These are phyloP conservation scores for Tenebrosternarchus preto DNA, from an alignment of 2,113 vertebrate species.

Conservation along the genomic window DNA sequence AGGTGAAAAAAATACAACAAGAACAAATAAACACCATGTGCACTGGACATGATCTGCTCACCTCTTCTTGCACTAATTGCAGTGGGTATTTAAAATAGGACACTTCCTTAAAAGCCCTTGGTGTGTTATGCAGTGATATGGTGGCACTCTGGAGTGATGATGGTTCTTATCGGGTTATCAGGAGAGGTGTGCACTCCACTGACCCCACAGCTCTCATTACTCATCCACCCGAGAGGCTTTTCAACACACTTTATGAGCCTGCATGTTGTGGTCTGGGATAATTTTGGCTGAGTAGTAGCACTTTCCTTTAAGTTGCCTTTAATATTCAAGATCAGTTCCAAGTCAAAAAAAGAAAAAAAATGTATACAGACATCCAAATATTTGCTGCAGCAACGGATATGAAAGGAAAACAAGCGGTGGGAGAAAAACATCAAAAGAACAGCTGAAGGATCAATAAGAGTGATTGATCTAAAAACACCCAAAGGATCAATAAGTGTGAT, in stretches of 20 bases:
- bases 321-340: not conserved
- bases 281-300: not conserved
- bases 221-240: conserved; percentile 29
- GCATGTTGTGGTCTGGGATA: not conserved
- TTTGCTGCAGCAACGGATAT: not conserved
- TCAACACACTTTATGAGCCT: conserved; percentile 31
- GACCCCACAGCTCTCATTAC: conserved; percentile 28
- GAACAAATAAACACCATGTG: too few relatives aligned
- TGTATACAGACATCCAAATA: not conserved
- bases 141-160: conserved; percentile 24
- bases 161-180: conserved; percentile 40
- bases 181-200: conserved; percentile 16
- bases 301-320: not conserved
- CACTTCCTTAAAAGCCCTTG: conserved; percentile 26
- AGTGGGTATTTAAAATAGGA: conserved; percentile 8
- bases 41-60: too few relatives aligned
- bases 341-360: too few relatives aligned
- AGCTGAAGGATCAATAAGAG: too few relatives aligned
- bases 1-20: too few relatives aligned
- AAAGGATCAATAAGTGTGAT: too few relatives aligned
- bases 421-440: too few relatives aligned
- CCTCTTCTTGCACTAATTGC: not conserved
- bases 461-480: too few relatives aligned
- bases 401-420: too few relatives aligned
- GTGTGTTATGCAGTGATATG: conserved; percentile 8